These are phyloP conservation scores for Boloria euphrosyne DNA, from an alignment of 2,888 invertebrate species.

Conservation along the genomic window DNA sequence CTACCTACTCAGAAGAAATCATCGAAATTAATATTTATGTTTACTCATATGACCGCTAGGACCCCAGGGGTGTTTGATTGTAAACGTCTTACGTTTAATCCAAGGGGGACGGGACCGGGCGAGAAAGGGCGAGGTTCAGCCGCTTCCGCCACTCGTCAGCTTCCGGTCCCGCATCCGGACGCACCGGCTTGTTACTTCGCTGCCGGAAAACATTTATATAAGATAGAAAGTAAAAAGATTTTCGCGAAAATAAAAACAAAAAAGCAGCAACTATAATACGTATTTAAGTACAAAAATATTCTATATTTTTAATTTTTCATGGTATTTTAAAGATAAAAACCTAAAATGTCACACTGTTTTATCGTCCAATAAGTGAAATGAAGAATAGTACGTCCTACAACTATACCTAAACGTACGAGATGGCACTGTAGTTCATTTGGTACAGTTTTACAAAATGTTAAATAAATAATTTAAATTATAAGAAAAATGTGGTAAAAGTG, in stretches of 20 bases:
- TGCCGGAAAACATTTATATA: neutral
- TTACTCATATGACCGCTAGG: no score
- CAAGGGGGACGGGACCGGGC: slow-evolving; percentile 36
- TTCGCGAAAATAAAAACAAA: no score
- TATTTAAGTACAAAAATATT: no score
- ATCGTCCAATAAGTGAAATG: neutral
- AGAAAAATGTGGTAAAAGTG: neutral
- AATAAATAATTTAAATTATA: neutral
- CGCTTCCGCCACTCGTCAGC: slow-evolving; percentile 55
- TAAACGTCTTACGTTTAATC: slow-evolving; percentile 27
- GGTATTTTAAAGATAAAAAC: neutral
- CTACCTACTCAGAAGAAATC: neutral
- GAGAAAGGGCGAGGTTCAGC: slow-evolving; percentile 15
- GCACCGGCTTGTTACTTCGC: slow-evolving; percentile 43
- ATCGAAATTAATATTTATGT: neutral
- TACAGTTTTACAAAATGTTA: no score
- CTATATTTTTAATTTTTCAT: no score
- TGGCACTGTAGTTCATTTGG: no score
- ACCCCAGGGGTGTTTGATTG: slow-evolving; percentile 1
- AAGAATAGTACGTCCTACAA: no score
- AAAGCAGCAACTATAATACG: no score
- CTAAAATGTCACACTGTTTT: neutral
- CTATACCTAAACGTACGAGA: no score
- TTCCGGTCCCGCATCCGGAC: slow-evolving; percentile 74
- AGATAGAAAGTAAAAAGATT: neutral